phyloP scores from a whole-genome alignment of 2,113 vertebrate genomes.

The Chamaea fasciata region DNA sequence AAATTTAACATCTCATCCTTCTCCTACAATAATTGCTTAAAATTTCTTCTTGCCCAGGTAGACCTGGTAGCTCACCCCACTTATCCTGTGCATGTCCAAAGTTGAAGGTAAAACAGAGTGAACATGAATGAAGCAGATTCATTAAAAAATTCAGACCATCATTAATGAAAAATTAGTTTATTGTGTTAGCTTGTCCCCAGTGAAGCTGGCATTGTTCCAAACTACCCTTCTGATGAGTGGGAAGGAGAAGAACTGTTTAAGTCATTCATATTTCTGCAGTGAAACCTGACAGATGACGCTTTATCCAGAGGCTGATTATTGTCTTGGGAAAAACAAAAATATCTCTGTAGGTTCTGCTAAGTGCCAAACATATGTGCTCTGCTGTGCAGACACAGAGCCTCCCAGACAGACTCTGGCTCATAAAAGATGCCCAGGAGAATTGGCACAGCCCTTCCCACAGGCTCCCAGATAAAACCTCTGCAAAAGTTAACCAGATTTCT shows the following conservation, averaged over 20 bases:
- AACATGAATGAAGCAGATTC: not conserved
- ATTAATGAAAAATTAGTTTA: conserved; percentile 12
- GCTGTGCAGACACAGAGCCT: not conserved
- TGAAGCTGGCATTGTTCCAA: not conserved
- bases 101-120: not conserved
- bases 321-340: not conserved
- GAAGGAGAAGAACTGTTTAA: not conserved
- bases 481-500: conserved; percentile 5
- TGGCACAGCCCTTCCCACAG: not conserved
- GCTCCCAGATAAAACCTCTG: not conserved
- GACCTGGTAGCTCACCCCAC: not conserved
- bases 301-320: not conserved
- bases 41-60: not conserved
- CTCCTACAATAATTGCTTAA: not conserved
- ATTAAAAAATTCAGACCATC: not conserved
- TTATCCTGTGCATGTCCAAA: not conserved
- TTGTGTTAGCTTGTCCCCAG: not conserved
- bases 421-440: not conserved
- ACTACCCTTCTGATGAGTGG: not conserved
- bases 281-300: not conserved
- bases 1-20: not conserved
- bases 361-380: not conserved
- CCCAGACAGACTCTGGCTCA: not conserved
- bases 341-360: not conserved
- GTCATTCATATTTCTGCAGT: not conserved